Base-by-base conservation (phyloP, 1,140 invertebrate species). In the Aporrectodea caliginosa region DNA sequence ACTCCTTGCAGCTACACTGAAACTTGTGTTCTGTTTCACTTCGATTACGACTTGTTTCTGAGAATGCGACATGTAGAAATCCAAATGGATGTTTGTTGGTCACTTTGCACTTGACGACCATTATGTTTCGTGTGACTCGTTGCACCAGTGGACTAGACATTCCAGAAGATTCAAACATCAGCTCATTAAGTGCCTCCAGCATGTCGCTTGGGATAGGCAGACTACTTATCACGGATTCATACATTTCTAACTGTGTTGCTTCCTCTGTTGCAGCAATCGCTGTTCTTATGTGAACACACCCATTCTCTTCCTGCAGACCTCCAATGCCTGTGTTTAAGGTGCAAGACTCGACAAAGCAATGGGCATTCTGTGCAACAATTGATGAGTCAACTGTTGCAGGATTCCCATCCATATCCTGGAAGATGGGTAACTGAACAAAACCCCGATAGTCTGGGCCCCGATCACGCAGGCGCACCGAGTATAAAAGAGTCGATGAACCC, bases 31-130 rank as follows among this genome's bases (percentile, higher is more conserved):
- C 91, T 27, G 89, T 84, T 84, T 84, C 86, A 43, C 90, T 89
- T 83, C 89, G 91, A 77, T 89, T 88, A 86, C 90, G 90, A 32
- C 82, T 80, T 29, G 89, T 89, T 80, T 88, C 87, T 85, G 91
- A 91, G 84, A 93, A 91, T 22, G 90, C 84, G 86, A 93, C 92
- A 87, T 94, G 93, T 35, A 94, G 87, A 85, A 93, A 93, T 6
- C 93, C 93, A 29, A 94, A 87, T 12, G 92, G 92, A 85, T 93
- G 91, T 83, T 92, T 92, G 0, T 91, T 88, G 78, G 90, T 91
- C 22, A 90, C 89, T 86, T 92, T 92, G 85, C 93, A 93, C 85
- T 92, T 93, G 0, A 94, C 92, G 69, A 92, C 93, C 91, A 94
- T 93, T 43, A 93, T 92, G 82, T 91, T 91, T 87, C 93, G 93